Percentiles rank a stretch among this genome's conserved stretches.
phyloP scores from a whole-genome alignment of 2,888 invertebrate genomes.

The Xestoiulus laeticollis region DNA sequence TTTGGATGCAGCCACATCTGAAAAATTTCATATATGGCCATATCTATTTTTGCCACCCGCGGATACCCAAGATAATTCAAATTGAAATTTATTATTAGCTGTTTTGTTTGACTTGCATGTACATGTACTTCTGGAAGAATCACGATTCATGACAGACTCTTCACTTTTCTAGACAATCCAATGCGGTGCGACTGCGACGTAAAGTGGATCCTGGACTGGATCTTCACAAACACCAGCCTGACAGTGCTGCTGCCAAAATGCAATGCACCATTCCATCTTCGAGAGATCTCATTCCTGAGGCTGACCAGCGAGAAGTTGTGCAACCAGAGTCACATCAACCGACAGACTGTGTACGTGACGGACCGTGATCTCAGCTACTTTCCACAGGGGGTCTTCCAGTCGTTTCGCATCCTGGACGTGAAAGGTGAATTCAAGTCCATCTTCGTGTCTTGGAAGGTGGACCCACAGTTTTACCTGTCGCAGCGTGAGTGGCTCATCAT shows the following conservation, averaged over 20 bases:
- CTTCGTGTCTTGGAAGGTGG: constrained; percentile 55
- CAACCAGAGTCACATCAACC: constrained; percentile 60
- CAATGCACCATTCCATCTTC: constrained; percentile 75
- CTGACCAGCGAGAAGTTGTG: constrained; percentile 54
- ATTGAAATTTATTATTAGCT: too few species aligned
- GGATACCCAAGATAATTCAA: too few species aligned
- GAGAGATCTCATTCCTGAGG: constrained; percentile 74
- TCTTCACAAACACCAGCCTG: constrained; percentile 53
- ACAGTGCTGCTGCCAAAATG: constrained; percentile 54
- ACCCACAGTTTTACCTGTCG: constrained; percentile 54
- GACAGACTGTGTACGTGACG: constrained; percentile 55
- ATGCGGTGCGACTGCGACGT: constrained; percentile 55
- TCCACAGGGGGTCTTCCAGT: constrained; percentile 55
- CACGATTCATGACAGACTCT: neutral
- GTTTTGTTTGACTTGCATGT: too few species aligned
- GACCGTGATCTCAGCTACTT: constrained; percentile 55
- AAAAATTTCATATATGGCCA: too few species aligned
- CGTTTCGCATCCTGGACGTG: constrained; percentile 52
- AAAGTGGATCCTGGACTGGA: constrained; percentile 56
- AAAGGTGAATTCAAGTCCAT: constrained; percentile 53
- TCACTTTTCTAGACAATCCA: constrained; percentile 54
- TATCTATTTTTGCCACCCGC: too few species aligned
- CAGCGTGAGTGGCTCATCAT: constrained; percentile 55
- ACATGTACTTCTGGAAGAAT: too few species aligned
- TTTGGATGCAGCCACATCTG: too few species aligned